These are phyloP conservation scores for Sorex maritimensis DNA, from an alignment of 2,797 vertebrate genomes.

Conservation along the genomic window DNA sequence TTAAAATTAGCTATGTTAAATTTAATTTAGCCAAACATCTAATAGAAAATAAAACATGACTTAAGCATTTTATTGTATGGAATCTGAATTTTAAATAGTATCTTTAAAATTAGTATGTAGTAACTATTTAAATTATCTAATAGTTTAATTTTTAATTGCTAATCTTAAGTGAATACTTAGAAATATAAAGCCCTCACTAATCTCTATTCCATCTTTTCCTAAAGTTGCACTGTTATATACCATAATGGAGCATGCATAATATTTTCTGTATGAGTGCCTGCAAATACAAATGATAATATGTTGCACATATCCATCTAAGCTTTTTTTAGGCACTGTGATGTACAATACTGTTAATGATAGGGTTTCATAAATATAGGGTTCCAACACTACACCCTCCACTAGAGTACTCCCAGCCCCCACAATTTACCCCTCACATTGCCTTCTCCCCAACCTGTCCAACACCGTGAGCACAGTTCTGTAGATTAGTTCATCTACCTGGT, in stretches of 20 bases:
- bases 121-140: conserved; percentile 58
- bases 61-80: conserved; percentile 54
- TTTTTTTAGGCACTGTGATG: not conserved
- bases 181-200: not conserved
- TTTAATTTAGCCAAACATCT: not conserved
- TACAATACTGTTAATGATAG: not conserved
- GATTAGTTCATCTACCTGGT: too few relatives aligned
- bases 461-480: too few relatives aligned
- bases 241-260: conserved; percentile 17
- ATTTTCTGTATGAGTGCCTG: not conserved
- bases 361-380: too few relatives aligned
- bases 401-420: too few relatives aligned
- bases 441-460: too few relatives aligned
- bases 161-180: conserved; percentile 34
- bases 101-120: conserved; percentile 3
- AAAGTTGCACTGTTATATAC: conserved; percentile 44
- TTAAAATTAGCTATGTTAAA: not conserved
- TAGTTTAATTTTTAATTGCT: conserved; percentile 13
- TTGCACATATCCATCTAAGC: not conserved
- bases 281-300: not conserved
- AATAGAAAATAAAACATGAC: conserved; percentile 36
- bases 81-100: conserved; percentile 39
- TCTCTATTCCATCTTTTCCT: not conserved
- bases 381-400: not conserved
- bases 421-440: too few relatives aligned